phyloP scores from a whole-genome alignment of 1,140 invertebrate genomes.

The Polyergus mexicanus region DNA sequence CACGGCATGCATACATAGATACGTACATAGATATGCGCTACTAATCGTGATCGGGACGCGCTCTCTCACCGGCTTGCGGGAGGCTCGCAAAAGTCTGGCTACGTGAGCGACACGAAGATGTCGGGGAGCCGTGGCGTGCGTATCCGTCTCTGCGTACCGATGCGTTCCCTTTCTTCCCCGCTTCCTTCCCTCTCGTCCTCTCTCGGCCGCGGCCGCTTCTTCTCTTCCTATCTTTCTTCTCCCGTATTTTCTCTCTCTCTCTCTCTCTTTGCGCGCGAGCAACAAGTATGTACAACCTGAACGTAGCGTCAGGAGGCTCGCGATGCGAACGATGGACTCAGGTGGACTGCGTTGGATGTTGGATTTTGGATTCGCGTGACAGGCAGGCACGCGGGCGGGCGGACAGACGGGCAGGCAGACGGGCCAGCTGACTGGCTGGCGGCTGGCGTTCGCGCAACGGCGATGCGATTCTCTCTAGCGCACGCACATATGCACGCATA shows the following conservation, averaged over 20 bases:
- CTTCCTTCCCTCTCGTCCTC: constrained; percentile 15
- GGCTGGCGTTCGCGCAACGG: constrained; percentile 1
- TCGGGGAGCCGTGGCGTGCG: constrained; percentile 44
- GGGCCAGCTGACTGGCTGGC: not conserved
- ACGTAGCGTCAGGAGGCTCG: constrained; percentile 44
- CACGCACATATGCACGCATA: not conserved
- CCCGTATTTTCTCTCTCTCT: constrained; percentile 39
- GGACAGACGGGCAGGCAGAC: too few species aligned
- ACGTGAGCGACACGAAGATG: constrained; percentile 39
- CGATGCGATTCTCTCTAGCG: constrained; percentile 1
- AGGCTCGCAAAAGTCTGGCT: constrained; percentile 56
- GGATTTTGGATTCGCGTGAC: not conserved
- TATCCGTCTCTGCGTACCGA: constrained; percentile 20
- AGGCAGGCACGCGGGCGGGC: not conserved
- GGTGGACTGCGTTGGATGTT: constrained; percentile 38
- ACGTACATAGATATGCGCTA: too few species aligned
- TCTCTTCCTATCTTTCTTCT: not conserved
- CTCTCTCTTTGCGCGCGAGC: constrained; percentile 57
- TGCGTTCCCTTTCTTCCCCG: constrained; percentile 48
- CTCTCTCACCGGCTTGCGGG: constrained; percentile 64
- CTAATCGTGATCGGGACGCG: constrained; percentile 10
- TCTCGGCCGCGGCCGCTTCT: not conserved
- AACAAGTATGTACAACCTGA: constrained; percentile 70
- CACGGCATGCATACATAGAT: too few species aligned
- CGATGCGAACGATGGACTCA: constrained; percentile 11